Base-by-base conservation (phyloP, 92 coral and sea anemone genomes). In the Muricea muricata region DNA sequence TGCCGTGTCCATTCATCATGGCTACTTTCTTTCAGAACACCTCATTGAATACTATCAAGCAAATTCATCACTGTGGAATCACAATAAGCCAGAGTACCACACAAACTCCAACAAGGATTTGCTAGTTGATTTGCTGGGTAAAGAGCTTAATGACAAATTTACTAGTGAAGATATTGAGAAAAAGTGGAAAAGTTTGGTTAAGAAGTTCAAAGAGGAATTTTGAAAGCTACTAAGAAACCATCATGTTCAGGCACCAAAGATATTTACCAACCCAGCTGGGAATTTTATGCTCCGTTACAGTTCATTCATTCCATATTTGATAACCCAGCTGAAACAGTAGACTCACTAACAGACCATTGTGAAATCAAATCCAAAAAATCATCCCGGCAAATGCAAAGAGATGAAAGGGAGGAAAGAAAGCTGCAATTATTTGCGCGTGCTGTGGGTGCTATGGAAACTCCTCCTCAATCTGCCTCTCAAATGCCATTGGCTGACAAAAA, bases 371-470 rank as follows among this genome's bases (percentile, higher is more conserved):
- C 26, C 21, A 82, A 58, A 40, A 81, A 81, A 52, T 35, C 30
- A 32, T 82, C 86, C 6, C 50, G 48, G n/a, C 63, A 50, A 32
- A 68, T 28, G 18, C 18, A 26, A 30, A 65, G 65, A 33, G 52
- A 54, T 25, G 54, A 63, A 20, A 56, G 73, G 45, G 87, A 87
- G 33, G 80, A 79, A 18, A 80, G 57, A 58, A 87, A 81, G 60
- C 84, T 87, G 45, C 87, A 87, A 37, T 76, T 87, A 61, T 87
- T 87, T 82, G 61, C 87, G 15, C 81, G 83, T 50, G 88, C 91
- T 52, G 91, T 87, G 8, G 50, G 47, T 42, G 91, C 91, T 20
- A 61, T 75, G 7, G 42, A 82, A 45, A 83, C 80, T 32, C 81
- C 86, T 55, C 72, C 0, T 7, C 65, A 9, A 37, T 17, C 45